These are phyloP conservation scores for Criorhina ranunculi DNA, from an alignment of 2,888 invertebrate genomes.

Conservation along the genomic window DNA sequence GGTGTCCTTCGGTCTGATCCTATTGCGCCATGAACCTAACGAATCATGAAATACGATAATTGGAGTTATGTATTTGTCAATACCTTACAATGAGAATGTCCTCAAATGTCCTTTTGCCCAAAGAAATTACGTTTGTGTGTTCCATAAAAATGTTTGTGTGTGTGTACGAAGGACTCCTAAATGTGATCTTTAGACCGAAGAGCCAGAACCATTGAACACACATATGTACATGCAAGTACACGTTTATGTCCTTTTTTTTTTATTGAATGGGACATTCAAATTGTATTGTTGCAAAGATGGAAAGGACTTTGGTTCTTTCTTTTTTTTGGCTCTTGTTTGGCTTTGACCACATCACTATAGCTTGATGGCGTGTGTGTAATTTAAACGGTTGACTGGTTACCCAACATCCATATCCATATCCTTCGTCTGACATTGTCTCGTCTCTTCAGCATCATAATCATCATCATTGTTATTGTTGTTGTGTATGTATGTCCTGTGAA, in stretches of 20 bases:
- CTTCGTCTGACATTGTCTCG: conserved; percentile 37
- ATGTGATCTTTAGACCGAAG: conserved; percentile 65
- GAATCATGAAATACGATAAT: conserved; percentile 79
- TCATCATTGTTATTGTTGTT: conserved; percentile 11
- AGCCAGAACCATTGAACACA: conserved; percentile 23
- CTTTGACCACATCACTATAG: conserved; percentile 66
- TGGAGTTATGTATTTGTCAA: conserved; percentile 77
- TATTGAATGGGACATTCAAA: conserved; percentile 72
- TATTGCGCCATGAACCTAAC: conserved; percentile 78
- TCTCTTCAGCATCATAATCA: conserved; percentile 23
- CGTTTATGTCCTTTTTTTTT: conserved; percentile 23
- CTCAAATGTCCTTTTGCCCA: conserved; percentile 53
- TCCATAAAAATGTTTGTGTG: conserved; percentile 40
- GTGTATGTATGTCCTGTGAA: conserved; percentile 19
- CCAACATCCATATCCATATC: conserved; percentile 64
- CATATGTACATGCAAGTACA: background rate
- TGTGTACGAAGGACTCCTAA: conserved; percentile 55
- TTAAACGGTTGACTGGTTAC: conserved; percentile 72
- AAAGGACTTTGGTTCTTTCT: conserved; percentile 34
- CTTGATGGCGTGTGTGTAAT: conserved; percentile 74
- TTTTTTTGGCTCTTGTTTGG: conserved; percentile 34
- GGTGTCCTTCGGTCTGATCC: conserved; percentile 60
- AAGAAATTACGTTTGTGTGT: conserved; percentile 57
- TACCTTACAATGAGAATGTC: conserved; percentile 68
- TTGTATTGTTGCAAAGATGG: conserved; percentile 62